Base-by-base conservation (phyloP, 1,140 invertebrate genomes). In the Papilio machaon region DNA sequence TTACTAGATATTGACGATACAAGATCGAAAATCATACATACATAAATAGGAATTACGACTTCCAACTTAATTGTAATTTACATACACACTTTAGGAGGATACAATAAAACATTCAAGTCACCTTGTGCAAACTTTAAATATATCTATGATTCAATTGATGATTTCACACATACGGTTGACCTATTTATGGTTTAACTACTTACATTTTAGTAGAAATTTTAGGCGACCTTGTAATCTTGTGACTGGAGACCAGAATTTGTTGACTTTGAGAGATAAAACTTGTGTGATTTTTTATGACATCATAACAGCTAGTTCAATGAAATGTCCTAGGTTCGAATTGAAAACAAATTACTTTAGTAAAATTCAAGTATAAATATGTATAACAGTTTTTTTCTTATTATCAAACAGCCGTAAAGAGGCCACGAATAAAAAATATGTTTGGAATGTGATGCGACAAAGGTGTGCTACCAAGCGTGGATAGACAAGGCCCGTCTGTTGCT, bases 391-490 rank as follows among this genome's bases (percentile, higher is more conserved):
- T 58, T n/a, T 11, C 19, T 13, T 64, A 30, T 23, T 60, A n/a
- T 30, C 17, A n/a, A 60, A 60, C 23, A 64, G 30, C 23, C 23
- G 10, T 64, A 64, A 64, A 64, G 10, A 30, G 60, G 60, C 10
- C 60, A 64, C 19, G 23, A 64, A 23, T 2, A 64, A 64, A 13
- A 64, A 30, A 64, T 64, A 64, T 8, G 2, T 64, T 30, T 30
- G 60, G 60, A 64, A 64, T 64, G 60, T 64, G 60, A 64, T 64
- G 54, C 54, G 60, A 64, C 60, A 64, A 64, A 64, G 23, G 60
- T 64, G 60, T 30, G 60, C 60, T 10, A 35, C 23, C 60, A 64
- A 64, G 60, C 60, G 60, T 15, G 11, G 60, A 64, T 35, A 64
- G 23, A 15, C 60, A 13, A 64, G 60, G 60, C 60, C 60, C 1